Base-by-base conservation (phyloP, 2,113 vertebrate genomes). In the Chaetops frenatus region DNA sequence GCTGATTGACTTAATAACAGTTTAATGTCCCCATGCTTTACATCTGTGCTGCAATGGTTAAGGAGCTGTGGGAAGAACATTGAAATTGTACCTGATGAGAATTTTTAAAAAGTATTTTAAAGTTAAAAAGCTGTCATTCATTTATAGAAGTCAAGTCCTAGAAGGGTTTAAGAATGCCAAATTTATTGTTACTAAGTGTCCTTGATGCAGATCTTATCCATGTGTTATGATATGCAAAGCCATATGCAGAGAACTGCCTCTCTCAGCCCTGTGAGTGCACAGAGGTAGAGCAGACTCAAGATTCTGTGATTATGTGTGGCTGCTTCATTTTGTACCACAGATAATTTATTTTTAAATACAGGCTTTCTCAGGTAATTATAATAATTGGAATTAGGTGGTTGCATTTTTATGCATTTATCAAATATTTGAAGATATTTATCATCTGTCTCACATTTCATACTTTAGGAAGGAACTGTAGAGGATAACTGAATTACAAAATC, bases 371-470 rank as follows among this genome's bases (percentile, higher is more conserved):
- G 22, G 13, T 72, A 53, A 92, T 87, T 60, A 28, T 21, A 74
- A 78, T 81, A 95, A 82, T 71, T 54, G 47, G n/a, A 80, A 90
- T 71, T 62, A 84, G 44, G 24, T 69, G 48, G 28, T 66, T 86
- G 57, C 5, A 82, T 82, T 85, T 91, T 90, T 51, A 61, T 61
- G 58, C 15, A 61, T 86, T 92, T 92, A 61, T 90, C 71, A 95
- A 72, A 69, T 80, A 79, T 90, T 82, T 95, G 42, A 60, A 94
- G 71, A 61, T 77, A 92, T 80, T 94, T 91, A 54, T 92, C 20
- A 76, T 40, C 47, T n/a, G 4, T 44, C 70, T 61, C 57, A 38
- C 5, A 22, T 85, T 94, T 92, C 38, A n/a, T 45, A 69, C 36
- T 9, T 23, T 44, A 69, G 25, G 54, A 61, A 74, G 47, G 44